Conservation (phyloP, 2,797 vertebrate genomes). For the Neoniphon sammara region DNA sequence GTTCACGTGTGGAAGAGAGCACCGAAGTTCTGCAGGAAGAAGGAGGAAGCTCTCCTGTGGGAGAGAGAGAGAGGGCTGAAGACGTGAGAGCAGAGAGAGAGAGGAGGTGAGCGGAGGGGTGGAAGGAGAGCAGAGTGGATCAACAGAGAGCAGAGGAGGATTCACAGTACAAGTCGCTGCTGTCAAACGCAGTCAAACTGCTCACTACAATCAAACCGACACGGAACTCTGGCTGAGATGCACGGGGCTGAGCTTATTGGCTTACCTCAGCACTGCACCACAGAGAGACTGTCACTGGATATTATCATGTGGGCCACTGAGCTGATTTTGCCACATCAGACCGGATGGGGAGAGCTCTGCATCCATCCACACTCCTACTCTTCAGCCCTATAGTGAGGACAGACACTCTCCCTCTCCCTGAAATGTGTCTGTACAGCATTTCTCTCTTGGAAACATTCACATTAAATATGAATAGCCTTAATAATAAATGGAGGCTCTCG, state of each 20-base stretch:
- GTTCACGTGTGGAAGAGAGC: conserved; percentile 7
- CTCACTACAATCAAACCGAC: conserved; percentile 56
- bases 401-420: conserved; percentile 55
- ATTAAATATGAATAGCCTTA: conserved; percentile 80
- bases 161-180: conserved; percentile 33
- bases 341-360: conserved; percentile 54
- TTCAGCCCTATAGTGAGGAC: conserved; percentile 40
- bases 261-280: conserved; percentile 79
- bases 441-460: conserved; percentile 58
- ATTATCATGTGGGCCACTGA: conserved; percentile 73
- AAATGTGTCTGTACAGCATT: conserved; percentile 64
- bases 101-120: conserved; percentile 6
- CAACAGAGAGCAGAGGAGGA: conserved; percentile 30
- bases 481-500: conserved; percentile 73
- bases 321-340: conserved; percentile 54
- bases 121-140: conserved; percentile 10
- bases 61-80: background rate
- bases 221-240: conserved; percentile 60
- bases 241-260: conserved; percentile 58
- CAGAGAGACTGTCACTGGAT: conserved; percentile 77
- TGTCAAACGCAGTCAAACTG: conserved; percentile 51
- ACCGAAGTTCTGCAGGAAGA: conserved; percentile 3
- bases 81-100: background rate
- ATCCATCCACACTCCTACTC: conserved; percentile 49
- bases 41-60: conserved; percentile 1